Conservation (phyloP, 2,797 vertebrate genomes). For the Siniperca obscura region DNA sequence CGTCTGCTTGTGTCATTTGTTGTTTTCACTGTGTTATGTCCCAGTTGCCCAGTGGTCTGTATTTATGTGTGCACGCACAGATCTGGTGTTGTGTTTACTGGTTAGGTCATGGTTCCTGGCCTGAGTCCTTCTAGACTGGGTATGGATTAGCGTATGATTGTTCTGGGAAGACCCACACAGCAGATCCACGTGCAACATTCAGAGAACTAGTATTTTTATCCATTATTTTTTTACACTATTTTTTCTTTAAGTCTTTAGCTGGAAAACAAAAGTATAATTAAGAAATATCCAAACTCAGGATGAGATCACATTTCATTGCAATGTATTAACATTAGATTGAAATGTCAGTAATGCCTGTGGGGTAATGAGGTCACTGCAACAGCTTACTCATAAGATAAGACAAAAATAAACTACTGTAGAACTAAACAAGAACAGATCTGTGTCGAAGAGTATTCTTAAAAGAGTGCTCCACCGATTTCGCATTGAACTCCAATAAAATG, state of each 20-base stretch:
- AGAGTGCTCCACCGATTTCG: not conserved
- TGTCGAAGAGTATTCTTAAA: not conserved
- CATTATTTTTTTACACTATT: conserved; percentile 2
- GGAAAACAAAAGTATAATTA: conserved; percentile 12
- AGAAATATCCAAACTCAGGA: not conserved
- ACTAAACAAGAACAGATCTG: not conserved
- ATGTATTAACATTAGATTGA: not conserved
- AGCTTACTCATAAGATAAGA: not conserved
- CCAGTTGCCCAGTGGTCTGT: conserved; percentile 41
- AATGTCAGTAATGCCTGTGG: not conserved
- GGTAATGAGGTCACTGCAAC: not conserved
- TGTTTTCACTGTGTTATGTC: conserved; percentile 56
- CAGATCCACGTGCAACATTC: conserved; percentile 22
- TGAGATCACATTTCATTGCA: conserved; percentile 5
- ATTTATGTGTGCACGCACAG: conserved; percentile 37
- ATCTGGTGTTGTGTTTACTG: conserved; percentile 39
- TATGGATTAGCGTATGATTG: conserved; percentile 47
- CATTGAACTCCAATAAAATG: not conserved
- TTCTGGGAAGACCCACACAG: conserved; percentile 47
- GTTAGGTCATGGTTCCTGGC: conserved; percentile 57
- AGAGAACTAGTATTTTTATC: conserved; percentile 19
- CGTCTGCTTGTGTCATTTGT: conserved; percentile 55
- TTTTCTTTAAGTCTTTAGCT: not conserved
- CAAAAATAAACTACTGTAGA: not conserved
- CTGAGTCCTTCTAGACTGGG: conserved; percentile 21